Evolutionary conservation across 2,113 vertebrate genomes (phyloP).

Genomic region (Lynx canadensis): DNA sequence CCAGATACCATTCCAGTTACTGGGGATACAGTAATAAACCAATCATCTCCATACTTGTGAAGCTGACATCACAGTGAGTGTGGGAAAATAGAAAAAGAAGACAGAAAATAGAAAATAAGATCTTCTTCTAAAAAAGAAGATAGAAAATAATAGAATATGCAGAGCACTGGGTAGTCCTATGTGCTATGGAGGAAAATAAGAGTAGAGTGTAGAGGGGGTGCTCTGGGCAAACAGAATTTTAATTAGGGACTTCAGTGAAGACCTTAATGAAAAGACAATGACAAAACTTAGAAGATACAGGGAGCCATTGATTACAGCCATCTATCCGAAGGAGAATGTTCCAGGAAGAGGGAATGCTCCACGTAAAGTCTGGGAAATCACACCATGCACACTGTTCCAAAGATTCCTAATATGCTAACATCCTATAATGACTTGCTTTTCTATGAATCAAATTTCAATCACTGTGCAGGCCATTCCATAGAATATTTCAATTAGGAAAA

Average conservation of each 20-base stretch:
- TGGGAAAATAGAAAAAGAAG: neutral
- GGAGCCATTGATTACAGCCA: neutral
- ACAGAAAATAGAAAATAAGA: neutral
- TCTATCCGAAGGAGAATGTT: neutral
- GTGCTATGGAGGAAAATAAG: neutral
- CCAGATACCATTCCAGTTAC: neutral
- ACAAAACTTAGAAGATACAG: neutral
- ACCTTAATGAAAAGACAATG: neutral
- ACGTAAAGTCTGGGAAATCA: neutral
- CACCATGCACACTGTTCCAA: neutral
- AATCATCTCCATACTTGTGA: neutral
- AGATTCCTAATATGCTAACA: neutral
- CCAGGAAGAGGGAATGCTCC: neutral
- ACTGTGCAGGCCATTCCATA: neutral
- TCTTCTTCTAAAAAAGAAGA: neutral
- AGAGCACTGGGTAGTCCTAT: neutral
- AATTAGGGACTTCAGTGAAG: neutral
- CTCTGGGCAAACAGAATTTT: neutral
- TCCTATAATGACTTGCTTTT: neutral
- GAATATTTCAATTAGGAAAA: neutral
- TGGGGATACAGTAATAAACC: neutral
- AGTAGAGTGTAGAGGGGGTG: neutral
- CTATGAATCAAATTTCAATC: neutral
- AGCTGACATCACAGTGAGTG: neutral
- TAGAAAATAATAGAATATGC: neutral